Conservation (phyloP, 1,140 invertebrate genomes). For the Calephelis nemesis region DNA sequence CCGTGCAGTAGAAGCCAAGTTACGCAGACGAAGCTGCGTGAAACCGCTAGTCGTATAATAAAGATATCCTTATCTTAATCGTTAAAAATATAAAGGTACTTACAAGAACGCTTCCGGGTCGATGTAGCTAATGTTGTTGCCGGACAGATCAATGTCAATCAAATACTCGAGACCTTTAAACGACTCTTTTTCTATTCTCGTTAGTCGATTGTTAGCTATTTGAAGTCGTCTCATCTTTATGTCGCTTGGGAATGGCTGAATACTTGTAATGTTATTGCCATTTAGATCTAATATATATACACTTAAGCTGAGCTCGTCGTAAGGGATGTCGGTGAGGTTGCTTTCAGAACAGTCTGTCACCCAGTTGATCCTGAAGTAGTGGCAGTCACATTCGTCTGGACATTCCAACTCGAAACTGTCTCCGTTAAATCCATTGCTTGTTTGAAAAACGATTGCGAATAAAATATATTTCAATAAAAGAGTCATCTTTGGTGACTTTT, state of each 20-base stretch:
- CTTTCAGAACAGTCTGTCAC: conserved; percentile 88
- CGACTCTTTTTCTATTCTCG: conserved; percentile 80
- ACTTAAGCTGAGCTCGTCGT: conserved; percentile 83
- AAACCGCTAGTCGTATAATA: too few species aligned
- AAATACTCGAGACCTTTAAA: conserved; percentile 84
- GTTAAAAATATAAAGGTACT: conserved; percentile 50
- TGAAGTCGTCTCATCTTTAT: conserved; percentile 86
- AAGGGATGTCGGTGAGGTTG: conserved; percentile 85
- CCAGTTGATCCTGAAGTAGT: conserved; percentile 88
- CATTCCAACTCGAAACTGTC: conserved; percentile 83
- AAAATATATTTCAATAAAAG: conserved; percentile 37
- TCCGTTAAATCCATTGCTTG: conserved; percentile 75
- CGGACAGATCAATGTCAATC: conserved; percentile 85
- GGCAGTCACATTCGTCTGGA: conserved; percentile 86
- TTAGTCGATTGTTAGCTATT: conserved; percentile 84
- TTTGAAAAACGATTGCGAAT: conserved; percentile 36
- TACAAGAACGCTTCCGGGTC: conserved; percentile 85
- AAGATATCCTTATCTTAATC: neutral
- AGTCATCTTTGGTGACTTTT: conserved; percentile 43
- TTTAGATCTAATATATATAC: conserved; percentile 87
- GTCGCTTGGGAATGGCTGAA: conserved; percentile 81
- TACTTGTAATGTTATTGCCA: conserved; percentile 82
- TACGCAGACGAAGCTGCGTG: neutral
- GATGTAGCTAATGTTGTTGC: conserved; percentile 81
- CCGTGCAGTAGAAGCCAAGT: too few species aligned